Evolutionary conservation across 1,140 invertebrate species (phyloP), one percentile per base, ranked within the genome.

Genomic region (Drosophila micromelanica): DNA sequence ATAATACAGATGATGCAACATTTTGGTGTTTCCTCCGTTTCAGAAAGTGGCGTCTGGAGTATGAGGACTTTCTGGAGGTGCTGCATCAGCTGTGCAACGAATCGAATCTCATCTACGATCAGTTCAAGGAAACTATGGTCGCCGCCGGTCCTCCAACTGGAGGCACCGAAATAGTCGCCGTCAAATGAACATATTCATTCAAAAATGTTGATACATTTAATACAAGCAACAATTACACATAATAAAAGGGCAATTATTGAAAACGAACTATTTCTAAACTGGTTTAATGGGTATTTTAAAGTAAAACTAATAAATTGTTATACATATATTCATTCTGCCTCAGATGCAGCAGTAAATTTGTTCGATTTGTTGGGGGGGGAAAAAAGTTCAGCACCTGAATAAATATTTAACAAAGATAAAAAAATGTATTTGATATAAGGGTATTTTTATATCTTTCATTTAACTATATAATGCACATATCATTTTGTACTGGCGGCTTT

Each of bases 1-100:
- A 13, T 30, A 38, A 11, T 8, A 1, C 3, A 9, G 12, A 52
- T 43, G 42, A 69, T 20, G n/a, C 60, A 45, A 8, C 32, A 9
- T 4, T 35, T 35, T 8, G 32, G 2, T 9, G 9, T 35, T 35
- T 35, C 32, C 32, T 2, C 32, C 32, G 1, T 57, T 42, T 40
- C 17, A 91, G 90, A 68, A 91, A 91, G 49, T 91, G 90, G 90
- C 90, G 90, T 2, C 57, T 91, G 45, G 86, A 89, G 27, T 91
- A 72, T 40, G 90, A 91, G 43, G 90, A 90, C 30, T 91, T 91
- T 49, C 37, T 89, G 2, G 86, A 91, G 30, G 78, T 91, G 13
- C 60, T 91, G 3, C 59, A 76, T 8, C 59, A 67, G 7, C 59
- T 91, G 30, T 73, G 76, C 45, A 3, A 3, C 0, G 86, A 76